phyloP scores from a whole-genome alignment of 2,888 invertebrate species.

The Drosophila meridionalis region DNA sequence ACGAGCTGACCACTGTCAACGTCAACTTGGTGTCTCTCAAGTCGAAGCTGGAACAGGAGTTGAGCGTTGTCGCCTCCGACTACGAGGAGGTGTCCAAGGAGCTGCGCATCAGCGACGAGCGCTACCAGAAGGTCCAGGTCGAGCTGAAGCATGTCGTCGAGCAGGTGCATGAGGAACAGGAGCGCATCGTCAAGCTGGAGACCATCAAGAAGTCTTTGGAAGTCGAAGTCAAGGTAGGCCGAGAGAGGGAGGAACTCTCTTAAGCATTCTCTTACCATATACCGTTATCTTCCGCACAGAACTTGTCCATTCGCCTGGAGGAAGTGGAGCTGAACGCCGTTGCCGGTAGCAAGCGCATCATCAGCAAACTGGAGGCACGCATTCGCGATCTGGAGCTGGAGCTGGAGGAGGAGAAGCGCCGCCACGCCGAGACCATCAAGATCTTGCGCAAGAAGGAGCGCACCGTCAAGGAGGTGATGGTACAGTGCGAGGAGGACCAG shows the following conservation, averaged over 20 bases:
- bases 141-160: constrained; percentile 98
- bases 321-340: constrained; percentile 99
- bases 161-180: constrained; percentile 97
- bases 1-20: constrained; percentile 97
- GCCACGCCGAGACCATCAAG: constrained; percentile 98
- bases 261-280: neutral
- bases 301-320: constrained; percentile 95
- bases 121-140: constrained; percentile 96
- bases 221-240: constrained; percentile 94
- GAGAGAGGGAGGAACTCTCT: rapidly evolving
- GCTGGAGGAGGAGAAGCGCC: constrained; percentile 97
- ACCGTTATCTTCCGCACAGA: constrained; percentile 85
- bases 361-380: constrained; percentile 98
- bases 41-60: constrained; percentile 97
- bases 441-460: constrained; percentile 99
- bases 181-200: constrained; percentile 98
- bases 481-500: constrained; percentile 98
- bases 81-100: constrained; percentile 99
- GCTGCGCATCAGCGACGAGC: constrained; percentile 96
- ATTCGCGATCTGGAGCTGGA: constrained; percentile 97
- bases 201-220: constrained; percentile 98
- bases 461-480: constrained; percentile 96
- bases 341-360: constrained; percentile 98
- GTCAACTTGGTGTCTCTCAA: constrained; percentile 97
- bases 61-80: constrained; percentile 95